phyloP scores from a whole-genome alignment of 2,888 invertebrate species.

The Thumatha senex region DNA sequence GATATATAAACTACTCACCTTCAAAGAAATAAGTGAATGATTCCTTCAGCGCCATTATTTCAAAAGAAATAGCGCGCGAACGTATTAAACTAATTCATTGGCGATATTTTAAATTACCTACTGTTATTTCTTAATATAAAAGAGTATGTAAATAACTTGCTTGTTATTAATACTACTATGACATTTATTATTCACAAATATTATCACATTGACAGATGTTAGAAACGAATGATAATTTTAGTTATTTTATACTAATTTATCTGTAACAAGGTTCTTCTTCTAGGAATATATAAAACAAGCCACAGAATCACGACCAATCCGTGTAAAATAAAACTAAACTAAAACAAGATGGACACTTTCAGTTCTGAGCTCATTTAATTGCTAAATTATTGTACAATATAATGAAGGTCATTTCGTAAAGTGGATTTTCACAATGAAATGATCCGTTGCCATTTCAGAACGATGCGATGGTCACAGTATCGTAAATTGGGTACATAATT shows the following conservation, averaged over 20 bases:
- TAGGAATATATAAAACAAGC: not conserved
- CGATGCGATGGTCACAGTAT: not conserved
- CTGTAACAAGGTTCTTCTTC: not conserved
- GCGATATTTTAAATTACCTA: not conserved
- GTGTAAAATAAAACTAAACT: not conserved
- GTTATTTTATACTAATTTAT: too few relatives aligned
- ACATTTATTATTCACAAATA: too few relatives aligned
- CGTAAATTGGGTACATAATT: too few relatives aligned
- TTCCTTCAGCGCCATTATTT: conserved; percentile 6
- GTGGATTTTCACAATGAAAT: conserved; percentile 48
- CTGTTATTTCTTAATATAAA: not conserved
- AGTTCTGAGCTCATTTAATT: conserved; percentile 21
- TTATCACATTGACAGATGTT: too few relatives aligned
- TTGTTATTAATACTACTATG: too few relatives aligned
- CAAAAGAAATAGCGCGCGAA: conserved; percentile 6
- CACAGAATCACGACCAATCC: not conserved
- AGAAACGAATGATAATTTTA: too few relatives aligned
- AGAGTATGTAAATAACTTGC: not conserved
- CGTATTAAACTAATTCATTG: not conserved
- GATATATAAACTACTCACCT: conserved; percentile 1
- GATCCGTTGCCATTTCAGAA: conserved; percentile 43
- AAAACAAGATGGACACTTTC: conserved; percentile 23
- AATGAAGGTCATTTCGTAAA: conserved; percentile 61
- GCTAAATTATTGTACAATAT: conserved; percentile 29
- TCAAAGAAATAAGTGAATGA: conserved; percentile 10